Evolutionary conservation across 2,797 vertebrate species (phyloP).

Genomic region (Syngnathus rostellatus): DNA sequence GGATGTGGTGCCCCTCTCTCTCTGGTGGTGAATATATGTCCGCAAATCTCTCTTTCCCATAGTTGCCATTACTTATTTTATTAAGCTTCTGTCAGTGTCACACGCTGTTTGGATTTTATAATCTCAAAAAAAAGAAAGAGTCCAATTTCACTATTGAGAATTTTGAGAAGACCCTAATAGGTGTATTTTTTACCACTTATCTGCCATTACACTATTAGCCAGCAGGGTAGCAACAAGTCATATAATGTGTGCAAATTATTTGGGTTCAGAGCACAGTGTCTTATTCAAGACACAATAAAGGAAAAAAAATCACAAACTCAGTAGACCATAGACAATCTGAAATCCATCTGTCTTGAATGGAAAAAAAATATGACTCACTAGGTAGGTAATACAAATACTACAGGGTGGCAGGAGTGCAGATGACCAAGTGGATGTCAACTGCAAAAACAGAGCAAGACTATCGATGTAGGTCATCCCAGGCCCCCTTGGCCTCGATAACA

Average conservation of each 20-base stretch:
- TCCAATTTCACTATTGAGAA: not conserved
- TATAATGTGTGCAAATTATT: not conserved
- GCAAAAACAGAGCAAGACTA: no score
- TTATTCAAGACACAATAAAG: no score
- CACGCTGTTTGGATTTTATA: constrained; percentile 12
- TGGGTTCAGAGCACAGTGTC: no score
- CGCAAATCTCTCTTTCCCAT: constrained; percentile 3
- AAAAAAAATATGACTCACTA: no score
- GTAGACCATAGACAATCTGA: no score
- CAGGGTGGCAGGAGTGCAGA: no score
- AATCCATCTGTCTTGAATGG: not conserved
- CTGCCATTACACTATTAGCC: not conserved
- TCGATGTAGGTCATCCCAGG: no score
- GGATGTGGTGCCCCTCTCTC: constrained; percentile 13
- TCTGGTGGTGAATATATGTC: constrained; percentile 52
- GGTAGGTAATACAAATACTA: no score
- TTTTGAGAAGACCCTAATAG: no score
- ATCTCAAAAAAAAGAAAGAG: not conserved
- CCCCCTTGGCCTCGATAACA: no score
- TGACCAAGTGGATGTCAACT: no score
- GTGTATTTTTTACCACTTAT: not conserved
- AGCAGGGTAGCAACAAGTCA: not conserved
- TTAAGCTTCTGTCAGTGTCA: not conserved
- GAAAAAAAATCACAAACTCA: no score
- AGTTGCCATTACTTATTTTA: constrained; percentile 43